Conservation (phyloP, 2,888 invertebrate genomes). For the Calameuta idolon region DNA sequence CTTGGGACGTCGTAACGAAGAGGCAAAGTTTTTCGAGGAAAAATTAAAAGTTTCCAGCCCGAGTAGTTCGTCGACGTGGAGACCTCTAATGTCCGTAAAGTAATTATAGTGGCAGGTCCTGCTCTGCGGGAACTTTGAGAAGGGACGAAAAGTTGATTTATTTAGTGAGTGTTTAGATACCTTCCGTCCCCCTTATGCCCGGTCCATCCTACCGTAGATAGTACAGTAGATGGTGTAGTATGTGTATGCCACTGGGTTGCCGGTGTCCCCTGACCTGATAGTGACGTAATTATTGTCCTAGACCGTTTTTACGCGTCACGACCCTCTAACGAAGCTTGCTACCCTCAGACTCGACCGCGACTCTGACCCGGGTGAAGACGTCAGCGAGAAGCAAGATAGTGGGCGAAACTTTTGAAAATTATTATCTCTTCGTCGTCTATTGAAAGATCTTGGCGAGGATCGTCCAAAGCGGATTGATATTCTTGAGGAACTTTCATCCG, state of each 20-base stretch:
- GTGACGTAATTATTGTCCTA: conserved; percentile 7
- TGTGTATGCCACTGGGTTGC: not conserved
- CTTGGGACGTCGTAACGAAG: conserved; percentile 54
- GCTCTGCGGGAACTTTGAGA: conserved; percentile 7
- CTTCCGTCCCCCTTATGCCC: not conserved
- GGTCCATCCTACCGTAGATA: not conserved
- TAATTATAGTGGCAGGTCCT: conserved; percentile 45
- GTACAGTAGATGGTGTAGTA: not conserved
- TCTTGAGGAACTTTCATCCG: not conserved
- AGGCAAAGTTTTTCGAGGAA: conserved; percentile 60
- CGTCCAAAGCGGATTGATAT: not conserved
- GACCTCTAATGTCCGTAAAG: conserved; percentile 45
- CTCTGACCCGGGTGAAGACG: not conserved
- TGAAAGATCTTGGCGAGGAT: not conserved
- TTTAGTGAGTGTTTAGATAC: conserved; percentile 33
- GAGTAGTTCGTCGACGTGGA: conserved; percentile 26
- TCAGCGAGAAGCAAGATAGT: not conserved
- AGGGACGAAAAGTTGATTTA: conserved; percentile 38
- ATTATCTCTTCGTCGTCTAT: not conserved
- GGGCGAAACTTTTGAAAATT: not conserved
- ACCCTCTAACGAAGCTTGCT: not conserved
- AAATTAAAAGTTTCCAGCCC: conserved; percentile 56
- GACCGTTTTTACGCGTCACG: not conserved
- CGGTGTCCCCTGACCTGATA: conserved; percentile 8
- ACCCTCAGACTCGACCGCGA: not conserved